Evolutionary conservation across 2,113 vertebrate genomes (phyloP).

Genomic region (Prochilodus magdalenae): DNA sequence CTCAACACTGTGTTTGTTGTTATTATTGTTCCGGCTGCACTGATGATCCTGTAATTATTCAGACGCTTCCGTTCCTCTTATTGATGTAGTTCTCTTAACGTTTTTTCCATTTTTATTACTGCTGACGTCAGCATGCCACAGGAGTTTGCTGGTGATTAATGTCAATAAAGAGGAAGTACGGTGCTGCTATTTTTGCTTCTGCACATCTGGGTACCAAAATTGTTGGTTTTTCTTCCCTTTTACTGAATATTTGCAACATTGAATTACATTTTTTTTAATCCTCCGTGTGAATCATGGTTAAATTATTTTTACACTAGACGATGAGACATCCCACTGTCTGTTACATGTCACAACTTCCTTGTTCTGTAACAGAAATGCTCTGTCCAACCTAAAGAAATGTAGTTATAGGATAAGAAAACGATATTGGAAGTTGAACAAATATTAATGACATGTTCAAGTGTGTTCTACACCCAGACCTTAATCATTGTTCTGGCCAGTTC

Average conservation of each 20-base stretch:
- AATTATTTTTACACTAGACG: conserved; percentile 14
- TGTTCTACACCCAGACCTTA: not conserved
- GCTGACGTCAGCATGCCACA: conserved; percentile 16
- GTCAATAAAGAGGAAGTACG: conserved; percentile 16
- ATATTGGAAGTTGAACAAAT: too few relatives aligned
- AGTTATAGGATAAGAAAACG: not conserved
- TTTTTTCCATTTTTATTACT: not conserved
- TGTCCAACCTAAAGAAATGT: not conserved
- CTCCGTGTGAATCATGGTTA: conserved; percentile 22
- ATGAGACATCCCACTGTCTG: not conserved
- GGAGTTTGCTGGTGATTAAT: conserved; percentile 28
- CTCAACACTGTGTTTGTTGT: not conserved
- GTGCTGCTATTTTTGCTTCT: not conserved
- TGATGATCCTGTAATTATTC: not conserved
- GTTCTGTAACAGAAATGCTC: not conserved
- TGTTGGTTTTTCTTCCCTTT: conserved; percentile 19
- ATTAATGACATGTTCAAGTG: too few relatives aligned
- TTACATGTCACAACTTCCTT: conserved; percentile 38
- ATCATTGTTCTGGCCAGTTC: not conserved
- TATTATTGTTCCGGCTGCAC: too few relatives aligned
- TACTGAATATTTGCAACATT: conserved; percentile 20
- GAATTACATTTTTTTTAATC: conserved; percentile 21
- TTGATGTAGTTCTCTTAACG: not conserved
- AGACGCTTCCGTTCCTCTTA: not conserved
- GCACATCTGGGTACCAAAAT: not conserved